phyloP scores from a whole-genome alignment of 30 jellyfish, hydroid and myxozoan genomes.

The Turritopsis dohrnii region DNA sequence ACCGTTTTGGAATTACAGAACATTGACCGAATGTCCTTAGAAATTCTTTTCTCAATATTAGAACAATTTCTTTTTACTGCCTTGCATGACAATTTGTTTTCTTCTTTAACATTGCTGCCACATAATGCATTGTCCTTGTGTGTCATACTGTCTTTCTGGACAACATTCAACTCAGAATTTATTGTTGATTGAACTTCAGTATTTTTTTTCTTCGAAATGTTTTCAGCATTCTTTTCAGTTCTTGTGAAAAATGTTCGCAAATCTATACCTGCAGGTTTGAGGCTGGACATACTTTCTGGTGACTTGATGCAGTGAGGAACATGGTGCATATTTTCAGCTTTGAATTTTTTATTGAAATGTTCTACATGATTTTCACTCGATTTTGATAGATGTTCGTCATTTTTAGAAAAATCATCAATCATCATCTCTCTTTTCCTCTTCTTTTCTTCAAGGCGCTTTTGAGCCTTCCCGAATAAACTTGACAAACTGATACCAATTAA shows the following conservation, averaged over 20 bases:
- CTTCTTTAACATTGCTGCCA: not conserved
- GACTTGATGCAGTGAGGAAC: not conserved
- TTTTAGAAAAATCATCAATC: not conserved
- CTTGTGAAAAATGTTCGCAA: not conserved
- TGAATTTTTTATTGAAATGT: not conserved
- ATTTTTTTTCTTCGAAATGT: not conserved
- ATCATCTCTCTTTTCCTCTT: not conserved
- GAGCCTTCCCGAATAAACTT: conserved; percentile 10
- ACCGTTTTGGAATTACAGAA: not conserved
- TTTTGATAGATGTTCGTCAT: not conserved
- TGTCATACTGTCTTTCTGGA: too few relatives aligned
- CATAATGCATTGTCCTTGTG: too few relatives aligned
- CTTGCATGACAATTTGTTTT: not conserved
- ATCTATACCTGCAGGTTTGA: not conserved
- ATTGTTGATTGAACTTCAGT: not conserved
- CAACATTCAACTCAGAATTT: not conserved
- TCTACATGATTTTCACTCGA: not conserved
- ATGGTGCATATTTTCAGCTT: not conserved
- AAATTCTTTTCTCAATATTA: not conserved
- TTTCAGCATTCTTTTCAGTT: not conserved
- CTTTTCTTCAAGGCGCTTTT: conserved; percentile 2
- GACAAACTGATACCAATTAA: not conserved
- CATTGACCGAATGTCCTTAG: not conserved
- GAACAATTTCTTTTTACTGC: not conserved
- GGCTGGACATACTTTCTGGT: not conserved